Conservation (phyloP, 2,888 invertebrate species). For the Dysmachus trigonus region DNA sequence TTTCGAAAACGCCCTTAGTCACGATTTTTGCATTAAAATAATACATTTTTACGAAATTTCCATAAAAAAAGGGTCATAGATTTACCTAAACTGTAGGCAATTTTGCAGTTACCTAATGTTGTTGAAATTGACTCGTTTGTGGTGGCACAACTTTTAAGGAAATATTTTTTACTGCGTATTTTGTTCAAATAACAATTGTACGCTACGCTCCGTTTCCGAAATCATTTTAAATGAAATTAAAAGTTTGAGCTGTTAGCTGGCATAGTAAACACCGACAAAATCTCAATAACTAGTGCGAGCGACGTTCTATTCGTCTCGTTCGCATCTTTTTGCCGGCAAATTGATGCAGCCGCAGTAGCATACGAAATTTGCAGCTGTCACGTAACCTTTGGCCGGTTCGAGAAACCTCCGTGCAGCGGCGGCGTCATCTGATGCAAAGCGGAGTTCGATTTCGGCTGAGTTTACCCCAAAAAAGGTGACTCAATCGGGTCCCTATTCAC, state of each 20-base stretch:
- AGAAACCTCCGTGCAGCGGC: conserved; percentile 1
- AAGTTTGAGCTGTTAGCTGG: not conserved
- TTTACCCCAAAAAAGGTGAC: conserved; percentile 35
- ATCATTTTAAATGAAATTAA: not conserved
- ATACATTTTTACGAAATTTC: too few relatives aligned
- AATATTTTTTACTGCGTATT: too few relatives aligned
- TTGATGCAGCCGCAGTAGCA: not conserved
- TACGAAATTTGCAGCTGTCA: conserved; percentile 49
- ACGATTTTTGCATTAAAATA: too few relatives aligned
- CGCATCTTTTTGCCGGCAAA: not conserved
- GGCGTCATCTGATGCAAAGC: conserved; percentile 41
- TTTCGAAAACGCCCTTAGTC: too few relatives aligned
- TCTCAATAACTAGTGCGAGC: not conserved
- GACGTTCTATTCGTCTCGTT: not conserved
- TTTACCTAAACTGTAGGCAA: too few relatives aligned
- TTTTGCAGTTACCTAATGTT: too few relatives aligned
- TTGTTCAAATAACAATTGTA: not conserved
- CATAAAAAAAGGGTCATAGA: too few relatives aligned
- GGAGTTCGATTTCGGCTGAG: conserved; percentile 34
- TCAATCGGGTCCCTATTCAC: conserved; percentile 22
- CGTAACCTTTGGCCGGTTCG: conserved; percentile 52
- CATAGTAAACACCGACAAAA: not conserved
- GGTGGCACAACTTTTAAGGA: too few relatives aligned
- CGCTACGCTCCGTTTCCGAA: not conserved
- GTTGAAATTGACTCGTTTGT: too few relatives aligned